phyloP scores from a whole-genome alignment of 2,888 invertebrate species.

The Serrognathus titanus region DNA sequence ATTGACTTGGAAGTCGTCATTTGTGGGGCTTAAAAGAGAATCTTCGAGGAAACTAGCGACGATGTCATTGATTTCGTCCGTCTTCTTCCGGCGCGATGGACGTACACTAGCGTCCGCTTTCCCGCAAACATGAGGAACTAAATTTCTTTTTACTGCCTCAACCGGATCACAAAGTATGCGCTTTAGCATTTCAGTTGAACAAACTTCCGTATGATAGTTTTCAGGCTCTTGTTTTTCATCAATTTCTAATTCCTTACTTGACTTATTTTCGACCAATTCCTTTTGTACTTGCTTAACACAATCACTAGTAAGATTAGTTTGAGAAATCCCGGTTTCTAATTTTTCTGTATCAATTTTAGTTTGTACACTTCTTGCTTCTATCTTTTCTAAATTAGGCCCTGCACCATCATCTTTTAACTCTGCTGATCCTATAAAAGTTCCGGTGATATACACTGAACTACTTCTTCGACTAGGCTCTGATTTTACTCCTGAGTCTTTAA shows the following conservation, averaged over 20 bases:
- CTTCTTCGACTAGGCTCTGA: slow-evolving; percentile 33
- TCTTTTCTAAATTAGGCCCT: too few species aligned
- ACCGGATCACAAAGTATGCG: slow-evolving; percentile 57
- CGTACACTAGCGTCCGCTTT: slow-evolving; percentile 52
- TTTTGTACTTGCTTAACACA: not conserved
- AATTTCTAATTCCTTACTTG: not conserved
- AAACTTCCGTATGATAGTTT: slow-evolving; percentile 2
- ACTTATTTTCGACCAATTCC: not conserved
- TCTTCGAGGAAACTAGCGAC: slow-evolving; percentile 62
- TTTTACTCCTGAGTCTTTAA: slow-evolving; percentile 53
- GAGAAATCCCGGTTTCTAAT: too few species aligned
- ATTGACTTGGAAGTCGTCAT: slow-evolving; percentile 45
- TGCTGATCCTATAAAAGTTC: slow-evolving; percentile 30
- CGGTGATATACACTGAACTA: slow-evolving; percentile 47
- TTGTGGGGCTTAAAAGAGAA: slow-evolving; percentile 61
- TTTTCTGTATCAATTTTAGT: too few species aligned
- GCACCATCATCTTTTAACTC: too few species aligned
- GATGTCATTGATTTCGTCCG: slow-evolving; percentile 26
- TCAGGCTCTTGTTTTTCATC: not conserved
- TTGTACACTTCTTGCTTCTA: too few species aligned
- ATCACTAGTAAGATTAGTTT: too few species aligned
- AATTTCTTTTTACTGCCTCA: slow-evolving; percentile 70
- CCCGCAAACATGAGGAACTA: slow-evolving; percentile 76
- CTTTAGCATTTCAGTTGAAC: slow-evolving; percentile 10
- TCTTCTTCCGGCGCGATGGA: slow-evolving; percentile 37